These are phyloP conservation scores for Amphiduros pacificus DNA, from an alignment of 2,888 invertebrate genomes.

Conservation along the genomic window DNA sequence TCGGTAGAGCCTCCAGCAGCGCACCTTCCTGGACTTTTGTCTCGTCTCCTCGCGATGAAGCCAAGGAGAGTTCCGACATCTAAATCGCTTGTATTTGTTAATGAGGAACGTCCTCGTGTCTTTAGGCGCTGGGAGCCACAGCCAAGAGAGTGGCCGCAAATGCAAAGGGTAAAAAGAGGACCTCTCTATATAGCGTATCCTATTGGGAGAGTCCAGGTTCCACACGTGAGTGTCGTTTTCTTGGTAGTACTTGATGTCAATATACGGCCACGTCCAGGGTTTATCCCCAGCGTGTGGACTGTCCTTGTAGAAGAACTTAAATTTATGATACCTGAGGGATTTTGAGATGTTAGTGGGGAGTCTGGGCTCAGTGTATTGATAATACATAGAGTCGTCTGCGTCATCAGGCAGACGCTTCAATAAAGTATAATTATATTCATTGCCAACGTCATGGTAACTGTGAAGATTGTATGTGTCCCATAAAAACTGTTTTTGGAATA, in stretches of 20 bases:
- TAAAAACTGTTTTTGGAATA: constrained; percentile 4
- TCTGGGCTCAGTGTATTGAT: background rate
- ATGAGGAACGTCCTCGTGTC: constrained; percentile 6
- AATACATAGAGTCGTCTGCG: background rate
- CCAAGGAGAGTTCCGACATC: constrained; percentile 6
- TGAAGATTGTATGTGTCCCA: constrained; percentile 1
- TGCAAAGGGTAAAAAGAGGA: constrained; percentile 9
- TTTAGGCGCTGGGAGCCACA: constrained; percentile 10
- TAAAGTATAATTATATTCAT: constrained; percentile 10
- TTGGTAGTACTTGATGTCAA: constrained; percentile 16
- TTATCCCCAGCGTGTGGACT: background rate
- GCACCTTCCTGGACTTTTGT: background rate
- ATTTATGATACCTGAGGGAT: constrained; percentile 10
- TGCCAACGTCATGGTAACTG: constrained; percentile 10
- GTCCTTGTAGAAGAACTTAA: constrained; percentile 11
- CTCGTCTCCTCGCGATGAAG: constrained; percentile 1
- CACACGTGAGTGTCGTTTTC: constrained; percentile 13
- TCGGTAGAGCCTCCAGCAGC: constrained; percentile 8
- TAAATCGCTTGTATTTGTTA: constrained; percentile 13
- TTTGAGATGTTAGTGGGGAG: background rate
- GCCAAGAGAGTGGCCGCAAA: constrained; percentile 5
- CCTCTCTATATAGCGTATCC: background rate
- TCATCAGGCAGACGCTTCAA: background rate
- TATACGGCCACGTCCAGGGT: constrained; percentile 15
- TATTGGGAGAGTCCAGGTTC: background rate